Conservation (phyloP, 2,113 vertebrate genomes). For the Antechinus stuartii region DNA sequence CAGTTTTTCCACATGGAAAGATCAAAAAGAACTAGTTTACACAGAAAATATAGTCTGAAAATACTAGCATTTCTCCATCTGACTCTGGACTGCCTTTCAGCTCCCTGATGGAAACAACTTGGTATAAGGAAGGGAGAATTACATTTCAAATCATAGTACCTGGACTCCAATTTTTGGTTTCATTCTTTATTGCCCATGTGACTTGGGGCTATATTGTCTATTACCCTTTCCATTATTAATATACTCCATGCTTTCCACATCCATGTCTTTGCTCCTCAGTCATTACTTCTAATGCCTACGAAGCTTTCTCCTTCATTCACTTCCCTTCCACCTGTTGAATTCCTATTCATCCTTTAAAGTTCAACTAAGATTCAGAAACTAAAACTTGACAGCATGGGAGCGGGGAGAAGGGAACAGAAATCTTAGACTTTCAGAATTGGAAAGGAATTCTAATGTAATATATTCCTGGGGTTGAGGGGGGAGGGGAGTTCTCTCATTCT, state of each 20-base stretch:
- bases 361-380: not conserved
- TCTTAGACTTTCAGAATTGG: not conserved
- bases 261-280: not conserved
- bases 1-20: not conserved
- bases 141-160: not conserved
- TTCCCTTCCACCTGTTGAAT: not conserved
- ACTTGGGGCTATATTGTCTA: not conserved
- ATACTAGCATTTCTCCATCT: not conserved
- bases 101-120: not conserved
- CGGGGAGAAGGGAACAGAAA: not conserved
- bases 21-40: not conserved
- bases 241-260: not conserved
- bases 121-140: not conserved
- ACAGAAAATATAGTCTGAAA: not conserved
- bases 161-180: not conserved
- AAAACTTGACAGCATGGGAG: not conserved
- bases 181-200: not conserved
- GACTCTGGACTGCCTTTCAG: not conserved
- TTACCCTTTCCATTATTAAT: not conserved
- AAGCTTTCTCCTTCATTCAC: not conserved
- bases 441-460: not conserved
- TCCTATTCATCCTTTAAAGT: not conserved
- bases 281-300: not conserved
- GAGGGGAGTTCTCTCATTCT: not conserved
- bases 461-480: not conserved